Base-by-base conservation (phyloP, 2,113 vertebrate species). In the Galbula dea region DNA sequence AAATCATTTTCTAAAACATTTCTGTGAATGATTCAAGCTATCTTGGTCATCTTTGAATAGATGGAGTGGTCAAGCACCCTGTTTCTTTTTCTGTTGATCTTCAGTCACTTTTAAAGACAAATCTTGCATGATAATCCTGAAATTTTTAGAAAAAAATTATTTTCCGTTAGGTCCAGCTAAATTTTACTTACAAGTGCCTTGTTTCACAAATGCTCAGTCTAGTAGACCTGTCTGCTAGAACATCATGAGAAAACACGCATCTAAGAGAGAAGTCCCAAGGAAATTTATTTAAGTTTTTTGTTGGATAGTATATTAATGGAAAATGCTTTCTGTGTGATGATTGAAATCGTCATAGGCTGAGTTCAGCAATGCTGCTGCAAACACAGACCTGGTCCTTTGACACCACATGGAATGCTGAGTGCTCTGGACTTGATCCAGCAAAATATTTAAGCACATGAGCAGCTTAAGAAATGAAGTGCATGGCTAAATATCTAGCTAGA, bases 401-500 rank as follows among this genome's bases (percentile, higher is more conserved):
- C 55, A 80, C 67, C 55, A 19, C 51, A 48, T 37, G 69, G 72
- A 93, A 67, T 32, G 39, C 67, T 71, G 78, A 91, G 72, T 82
- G 55, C 55, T 92, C 69, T 92, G 91, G 93, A 89, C 55, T 85
- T 4, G 2, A 75, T 74, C 93, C 93, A 95, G 82, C 39, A 75
- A 91, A 91, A 91, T 87, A 83, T 82, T 93, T 83, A 89, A 77
- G 78, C 82, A 85, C 75, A 73, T 14, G 30, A 87, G 39, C 67
- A 86, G 67, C 55, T 90, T 80, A 94, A 94, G 89, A 85, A 92
- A 91, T 93, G 27, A 91, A 89, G 84, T 77, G 61, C 4, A 1
- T 65, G 65, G 76, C 84, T 86, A 95, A 95, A 78, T 95, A 78
- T 74, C 88, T 78, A 73, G 63, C 71, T 80, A 92, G 78, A 94